Evolutionary conservation across 1,140 invertebrate genomes (phyloP).

Genomic region (Akabosia matsudoensis): DNA sequence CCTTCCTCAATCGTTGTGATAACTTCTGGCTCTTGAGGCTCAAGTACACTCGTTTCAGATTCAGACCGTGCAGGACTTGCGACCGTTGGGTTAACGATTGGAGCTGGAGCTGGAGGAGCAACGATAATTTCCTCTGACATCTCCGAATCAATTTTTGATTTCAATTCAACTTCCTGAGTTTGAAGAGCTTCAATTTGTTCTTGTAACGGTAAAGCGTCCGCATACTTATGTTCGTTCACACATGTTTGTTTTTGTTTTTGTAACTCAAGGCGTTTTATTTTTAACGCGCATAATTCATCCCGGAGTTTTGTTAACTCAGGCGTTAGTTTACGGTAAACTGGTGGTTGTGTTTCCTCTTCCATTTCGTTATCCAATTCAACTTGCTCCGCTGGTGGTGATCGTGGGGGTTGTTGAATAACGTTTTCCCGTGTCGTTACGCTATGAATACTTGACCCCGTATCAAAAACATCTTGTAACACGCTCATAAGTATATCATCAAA

Average conservation of each 20-base stretch:
- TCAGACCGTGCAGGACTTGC: too few relatives aligned
- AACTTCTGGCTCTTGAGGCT: too few relatives aligned
- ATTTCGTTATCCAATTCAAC: not conserved
- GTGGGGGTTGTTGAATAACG: not conserved
- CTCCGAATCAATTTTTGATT: not conserved
- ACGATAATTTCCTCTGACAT: not conserved
- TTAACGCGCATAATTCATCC: not conserved
- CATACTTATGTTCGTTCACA: not conserved
- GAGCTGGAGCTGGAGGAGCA: not conserved
- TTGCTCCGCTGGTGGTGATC: not conserved
- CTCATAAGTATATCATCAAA: conserved; percentile 25
- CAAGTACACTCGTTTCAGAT: too few relatives aligned
- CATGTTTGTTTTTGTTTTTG: not conserved
- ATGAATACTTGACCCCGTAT: not conserved
- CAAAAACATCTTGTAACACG: conserved; percentile 34
- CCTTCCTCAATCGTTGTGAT: not conserved
- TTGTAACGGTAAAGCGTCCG: not conserved
- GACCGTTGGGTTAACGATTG: too few relatives aligned
- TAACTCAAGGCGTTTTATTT: not conserved
- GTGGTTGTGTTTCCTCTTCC: not conserved
- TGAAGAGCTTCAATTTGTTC: too few relatives aligned
- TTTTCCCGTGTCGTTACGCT: not conserved
- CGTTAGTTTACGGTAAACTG: not conserved
- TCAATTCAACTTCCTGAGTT: too few relatives aligned
- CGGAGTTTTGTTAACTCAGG: not conserved